phyloP scores from a whole-genome alignment of 35 echinoderm and acorn worm genomes.

The Apostichopus californicus region DNA sequence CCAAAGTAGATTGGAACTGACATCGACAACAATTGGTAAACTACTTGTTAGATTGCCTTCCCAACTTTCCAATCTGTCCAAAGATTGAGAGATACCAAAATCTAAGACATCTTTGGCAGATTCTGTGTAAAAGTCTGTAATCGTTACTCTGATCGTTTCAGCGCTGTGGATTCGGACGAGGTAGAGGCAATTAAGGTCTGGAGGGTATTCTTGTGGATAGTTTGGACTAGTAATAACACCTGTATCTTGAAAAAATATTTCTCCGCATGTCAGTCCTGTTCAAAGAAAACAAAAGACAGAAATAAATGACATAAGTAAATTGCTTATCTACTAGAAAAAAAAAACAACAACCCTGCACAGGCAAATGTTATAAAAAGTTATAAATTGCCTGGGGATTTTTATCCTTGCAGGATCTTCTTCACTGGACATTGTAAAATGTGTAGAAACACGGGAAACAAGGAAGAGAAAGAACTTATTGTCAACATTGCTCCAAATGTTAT shows the following conservation, averaged over 20 bases:
- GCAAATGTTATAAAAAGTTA: too few relatives aligned
- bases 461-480: too few relatives aligned
- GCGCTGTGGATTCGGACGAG: constrained; percentile 58
- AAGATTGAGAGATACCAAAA: background rate
- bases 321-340: too few relatives aligned
- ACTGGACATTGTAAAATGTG: too few relatives aligned
- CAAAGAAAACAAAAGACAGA: background rate
- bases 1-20: constrained; percentile 38
- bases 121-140: constrained; percentile 58
- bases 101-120: constrained; percentile 33
- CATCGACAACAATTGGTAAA: constrained; percentile 7
- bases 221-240: constrained; percentile 33
- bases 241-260: background rate
- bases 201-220: constrained; percentile 35
- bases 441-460: too few relatives aligned
- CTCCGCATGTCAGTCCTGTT: constrained; percentile 42
- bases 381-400: too few relatives aligned
- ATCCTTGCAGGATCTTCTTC: too few relatives aligned
- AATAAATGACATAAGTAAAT: background rate
- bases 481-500: too few relatives aligned
- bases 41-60: constrained; percentile 21
- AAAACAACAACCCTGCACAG: too few relatives aligned
- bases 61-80: background rate
- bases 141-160: constrained; percentile 42
- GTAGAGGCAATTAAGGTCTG: constrained; percentile 41